Percentiles rank a stretch among this genome's conserved stretches.
phyloP scores from a whole-genome alignment of 2,888 invertebrate genomes.

The Nemoura dubitans region DNA sequence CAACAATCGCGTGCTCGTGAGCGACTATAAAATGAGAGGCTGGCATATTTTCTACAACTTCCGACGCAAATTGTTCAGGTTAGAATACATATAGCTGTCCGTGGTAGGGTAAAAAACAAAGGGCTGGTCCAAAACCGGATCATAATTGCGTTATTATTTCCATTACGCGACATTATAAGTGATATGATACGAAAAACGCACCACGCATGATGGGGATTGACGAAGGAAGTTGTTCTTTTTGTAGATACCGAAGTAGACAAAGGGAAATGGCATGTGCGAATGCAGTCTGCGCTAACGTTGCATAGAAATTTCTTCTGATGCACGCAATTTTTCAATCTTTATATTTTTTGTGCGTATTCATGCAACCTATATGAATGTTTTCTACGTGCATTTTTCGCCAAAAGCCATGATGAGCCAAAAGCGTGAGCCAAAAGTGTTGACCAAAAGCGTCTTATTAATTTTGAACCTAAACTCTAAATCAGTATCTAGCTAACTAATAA shows the following conservation, averaged over 20 bases:
- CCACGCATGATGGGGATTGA: not conserved
- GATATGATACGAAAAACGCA: not conserved
- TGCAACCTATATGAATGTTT: too few species aligned
- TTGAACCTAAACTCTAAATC: too few species aligned
- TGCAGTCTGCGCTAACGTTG: not conserved
- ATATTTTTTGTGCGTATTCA: not conserved
- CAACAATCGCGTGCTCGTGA: not conserved
- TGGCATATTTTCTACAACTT: not conserved
- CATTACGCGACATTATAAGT: not conserved
- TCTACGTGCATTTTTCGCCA: too few species aligned
- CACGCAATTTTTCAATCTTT: not conserved
- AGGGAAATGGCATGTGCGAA: conserved; percentile 1
- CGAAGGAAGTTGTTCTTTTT: not conserved
- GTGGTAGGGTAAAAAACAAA: conserved; percentile 7
- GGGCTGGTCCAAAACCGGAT: not conserved
- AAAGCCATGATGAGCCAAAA: too few species aligned
- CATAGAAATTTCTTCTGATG: not conserved
- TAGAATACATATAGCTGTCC: not conserved
- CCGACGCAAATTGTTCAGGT: conserved; percentile 3
- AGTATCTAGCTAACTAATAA: too few species aligned
- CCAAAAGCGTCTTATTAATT: too few species aligned
- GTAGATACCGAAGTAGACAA: not conserved
- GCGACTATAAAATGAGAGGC: not conserved
- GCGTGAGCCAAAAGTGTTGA: too few species aligned
- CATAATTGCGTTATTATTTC: not conserved